A percentile compares a stretch with the other conserved stretches of the same genome.
These are phyloP conservation scores for Oligia fasciuncula DNA, from an alignment of 2,888 invertebrate genomes.

Conservation along the genomic window DNA sequence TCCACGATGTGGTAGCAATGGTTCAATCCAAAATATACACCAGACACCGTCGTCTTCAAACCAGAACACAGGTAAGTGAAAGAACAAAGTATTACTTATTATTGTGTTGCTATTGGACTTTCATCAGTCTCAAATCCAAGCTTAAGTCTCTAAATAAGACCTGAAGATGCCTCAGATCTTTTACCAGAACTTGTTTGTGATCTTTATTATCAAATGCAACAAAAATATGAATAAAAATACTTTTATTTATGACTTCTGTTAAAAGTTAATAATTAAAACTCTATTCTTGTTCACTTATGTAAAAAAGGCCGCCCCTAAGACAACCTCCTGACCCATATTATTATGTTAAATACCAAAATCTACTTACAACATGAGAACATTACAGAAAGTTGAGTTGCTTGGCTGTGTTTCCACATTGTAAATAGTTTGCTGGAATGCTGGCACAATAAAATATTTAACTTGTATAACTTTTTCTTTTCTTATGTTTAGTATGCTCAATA, in stretches of 20 bases:
- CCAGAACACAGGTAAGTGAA: constrained; percentile 92
- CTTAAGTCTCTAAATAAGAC: neutral
- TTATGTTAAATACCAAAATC: neutral
- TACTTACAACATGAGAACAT: neutral
- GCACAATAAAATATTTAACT: neutral
- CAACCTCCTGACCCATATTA: neutral
- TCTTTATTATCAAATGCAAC: neutral
- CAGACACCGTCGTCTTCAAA: constrained; percentile 95
- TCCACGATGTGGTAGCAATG: constrained; percentile 93
- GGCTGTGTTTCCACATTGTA: neutral
- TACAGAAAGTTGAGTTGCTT: neutral
- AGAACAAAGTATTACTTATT: constrained; percentile 8
- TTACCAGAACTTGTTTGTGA: neutral
- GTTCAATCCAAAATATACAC: constrained; percentile 93
- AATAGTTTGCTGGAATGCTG: neutral
- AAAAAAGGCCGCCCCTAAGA: neutral
- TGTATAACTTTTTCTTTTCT: neutral
- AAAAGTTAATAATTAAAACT: neutral
- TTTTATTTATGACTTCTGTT: neutral
- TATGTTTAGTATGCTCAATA: neutral
- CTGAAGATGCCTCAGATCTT: neutral
- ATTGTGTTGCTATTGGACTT: constrained; percentile 13
- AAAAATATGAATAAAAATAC: neutral
- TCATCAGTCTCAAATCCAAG: constrained; percentile 1
- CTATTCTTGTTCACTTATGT: neutral